These are phyloP conservation scores for Ormyrus rosae DNA, from an alignment of 2,888 invertebrate species.

Conservation along the genomic window DNA sequence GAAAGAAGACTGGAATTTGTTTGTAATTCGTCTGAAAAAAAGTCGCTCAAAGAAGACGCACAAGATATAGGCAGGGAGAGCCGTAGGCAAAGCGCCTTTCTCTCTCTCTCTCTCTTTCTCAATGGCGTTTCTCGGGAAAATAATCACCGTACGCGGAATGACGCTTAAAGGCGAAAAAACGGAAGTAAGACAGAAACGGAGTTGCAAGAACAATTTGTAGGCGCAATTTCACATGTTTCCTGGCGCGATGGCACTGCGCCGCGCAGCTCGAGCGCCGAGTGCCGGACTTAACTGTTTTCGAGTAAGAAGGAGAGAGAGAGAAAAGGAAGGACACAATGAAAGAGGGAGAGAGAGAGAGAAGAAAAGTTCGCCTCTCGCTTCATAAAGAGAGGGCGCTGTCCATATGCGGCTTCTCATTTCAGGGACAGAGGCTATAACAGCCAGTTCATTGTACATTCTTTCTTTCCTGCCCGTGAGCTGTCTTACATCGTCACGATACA, in stretches of 20 bases:
- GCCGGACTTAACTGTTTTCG: constrained; percentile 50
- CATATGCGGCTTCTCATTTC: constrained; percentile 64
- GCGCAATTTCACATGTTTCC: constrained; percentile 58
- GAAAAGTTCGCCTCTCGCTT: constrained; percentile 64
- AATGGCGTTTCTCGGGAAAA: constrained; percentile 55
- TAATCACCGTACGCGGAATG: constrained; percentile 54
- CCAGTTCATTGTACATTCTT: constrained; percentile 55
- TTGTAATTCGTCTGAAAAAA: constrained; percentile 43
- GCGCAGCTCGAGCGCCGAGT: constrained; percentile 9
- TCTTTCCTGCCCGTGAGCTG: constrained; percentile 33
- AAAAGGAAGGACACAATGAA: constrained; percentile 6
- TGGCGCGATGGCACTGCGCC: constrained; percentile 50
- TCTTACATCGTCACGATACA: constrained; percentile 33
- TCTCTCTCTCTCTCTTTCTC: background rate
- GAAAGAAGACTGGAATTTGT: constrained; percentile 42
- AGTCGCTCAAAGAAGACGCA: constrained; percentile 28
- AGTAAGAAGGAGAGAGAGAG: constrained; percentile 22
- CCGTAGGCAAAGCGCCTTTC: constrained; percentile 26
- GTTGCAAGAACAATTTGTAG: constrained; percentile 55
- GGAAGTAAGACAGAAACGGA: constrained; percentile 54
- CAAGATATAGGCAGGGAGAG: constrained; percentile 22
- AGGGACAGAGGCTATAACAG: constrained; percentile 30
- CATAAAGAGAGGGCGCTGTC: constrained; percentile 67
- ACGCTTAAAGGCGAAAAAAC: constrained; percentile 52
- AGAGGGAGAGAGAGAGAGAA: constrained; percentile 21